Evolutionary conservation across 2,888 invertebrate species (phyloP).

Genomic region (Candidula unifasciata): DNA sequence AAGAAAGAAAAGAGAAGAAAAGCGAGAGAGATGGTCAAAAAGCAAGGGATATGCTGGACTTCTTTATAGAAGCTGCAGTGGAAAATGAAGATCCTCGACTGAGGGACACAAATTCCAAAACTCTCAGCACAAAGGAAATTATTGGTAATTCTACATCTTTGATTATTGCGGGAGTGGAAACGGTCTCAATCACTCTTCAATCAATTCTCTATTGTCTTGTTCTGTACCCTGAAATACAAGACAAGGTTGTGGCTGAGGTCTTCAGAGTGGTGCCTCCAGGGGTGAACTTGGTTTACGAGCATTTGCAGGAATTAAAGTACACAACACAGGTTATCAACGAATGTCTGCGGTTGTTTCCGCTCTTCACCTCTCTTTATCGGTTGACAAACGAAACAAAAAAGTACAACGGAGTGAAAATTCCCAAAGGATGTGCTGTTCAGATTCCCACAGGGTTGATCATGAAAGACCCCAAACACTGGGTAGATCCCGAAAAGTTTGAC

Average conservation of each 20-base stretch:
- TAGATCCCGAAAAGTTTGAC: slow-evolving; percentile 21
- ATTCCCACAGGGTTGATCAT: not conserved
- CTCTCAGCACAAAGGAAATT: not conserved
- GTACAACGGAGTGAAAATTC: slow-evolving; percentile 13
- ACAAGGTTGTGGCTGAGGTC: slow-evolving; percentile 1
- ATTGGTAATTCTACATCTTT: slow-evolving; percentile 13
- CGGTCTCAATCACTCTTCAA: not conserved
- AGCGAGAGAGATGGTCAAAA: not conserved
- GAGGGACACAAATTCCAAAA: not conserved
- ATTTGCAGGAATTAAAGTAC: slow-evolving; percentile 11
- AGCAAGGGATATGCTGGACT: slow-evolving; percentile 19
- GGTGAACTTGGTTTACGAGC: not conserved
- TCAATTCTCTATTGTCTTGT: slow-evolving; percentile 22
- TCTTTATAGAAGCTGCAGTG: slow-evolving; percentile 1
- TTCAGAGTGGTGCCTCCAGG: not conserved
- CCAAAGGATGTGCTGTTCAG: not conserved
- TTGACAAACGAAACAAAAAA: not conserved
- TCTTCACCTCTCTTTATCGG: not conserved
- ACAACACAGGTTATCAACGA: slow-evolving; percentile 18
- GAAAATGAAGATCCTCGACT: slow-evolving; percentile 32
- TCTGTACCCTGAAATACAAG: not conserved
- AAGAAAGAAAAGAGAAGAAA: not conserved
- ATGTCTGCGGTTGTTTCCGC: slow-evolving; percentile 15
- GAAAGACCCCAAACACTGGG: slow-evolving; percentile 19
- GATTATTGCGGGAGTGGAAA: slow-evolving; percentile 14